These are phyloP conservation scores for Rotaria sp. DNA, from an alignment of 2,888 invertebrate genomes.

Conservation along the genomic window DNA sequence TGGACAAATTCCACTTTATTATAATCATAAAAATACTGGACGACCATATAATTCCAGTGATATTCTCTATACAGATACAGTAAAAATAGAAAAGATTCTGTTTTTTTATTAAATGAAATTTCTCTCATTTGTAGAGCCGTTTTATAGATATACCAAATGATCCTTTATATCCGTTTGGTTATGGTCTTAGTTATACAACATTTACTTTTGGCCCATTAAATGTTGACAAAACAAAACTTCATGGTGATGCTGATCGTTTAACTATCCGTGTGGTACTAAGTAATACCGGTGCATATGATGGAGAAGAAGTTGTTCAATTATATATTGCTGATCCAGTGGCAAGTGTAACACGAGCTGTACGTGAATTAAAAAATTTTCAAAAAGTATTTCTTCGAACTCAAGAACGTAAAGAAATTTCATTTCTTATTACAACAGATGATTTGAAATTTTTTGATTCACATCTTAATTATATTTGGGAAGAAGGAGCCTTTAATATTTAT, in stretches of 20 bases:
- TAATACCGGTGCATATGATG: background rate
- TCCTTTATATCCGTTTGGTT: background rate
- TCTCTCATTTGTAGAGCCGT: no score
- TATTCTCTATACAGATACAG: background rate
- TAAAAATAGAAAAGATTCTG: no score
- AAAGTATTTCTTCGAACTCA: background rate
- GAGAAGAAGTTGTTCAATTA: constrained; percentile 23
- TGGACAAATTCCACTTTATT: constrained; percentile 17
- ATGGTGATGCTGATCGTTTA: background rate
- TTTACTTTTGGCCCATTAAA: background rate
- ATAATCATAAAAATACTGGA: constrained; percentile 6
- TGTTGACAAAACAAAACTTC: background rate
- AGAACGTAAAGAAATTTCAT: background rate
- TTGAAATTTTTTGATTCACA: background rate
- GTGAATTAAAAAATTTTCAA: constrained; percentile 20
- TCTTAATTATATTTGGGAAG: constrained; percentile 11
- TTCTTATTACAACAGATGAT: background rate
- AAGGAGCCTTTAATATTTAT: constrained; percentile 1
- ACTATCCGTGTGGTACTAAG: background rate
- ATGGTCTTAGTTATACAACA: constrained; percentile 8
- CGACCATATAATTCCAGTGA: background rate
- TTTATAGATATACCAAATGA: constrained; percentile 6
- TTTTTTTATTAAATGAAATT: no score
- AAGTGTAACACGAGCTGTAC: background rate
- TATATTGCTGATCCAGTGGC: constrained; percentile 17